Evolutionary conservation across 2,797 vertebrate species (phyloP), one percentile per base, ranked within the genome.

Genomic region (Schizopygopsis malacanthus): DNA sequence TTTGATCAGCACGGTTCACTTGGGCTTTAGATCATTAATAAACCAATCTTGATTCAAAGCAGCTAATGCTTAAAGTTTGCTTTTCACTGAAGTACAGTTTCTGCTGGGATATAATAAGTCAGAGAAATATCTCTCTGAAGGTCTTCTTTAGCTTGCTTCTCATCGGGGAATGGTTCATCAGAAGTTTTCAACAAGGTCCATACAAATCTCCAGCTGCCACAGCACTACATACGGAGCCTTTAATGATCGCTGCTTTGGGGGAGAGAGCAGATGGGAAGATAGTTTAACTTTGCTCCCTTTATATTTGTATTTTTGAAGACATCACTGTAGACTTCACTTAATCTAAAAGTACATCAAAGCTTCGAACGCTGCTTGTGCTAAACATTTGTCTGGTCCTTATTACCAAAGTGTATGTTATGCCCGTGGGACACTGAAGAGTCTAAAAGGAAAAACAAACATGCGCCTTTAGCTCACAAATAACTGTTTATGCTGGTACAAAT

Each of bases 321-420:
- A 94, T 94, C 89, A 91, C 89, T 90, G 91, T 93, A 94, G 92
- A 94, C 92, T 95, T 94, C 90, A 88, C 92, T 95, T 94, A 93
- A 95, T 95, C 93, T 95, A 94, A 94, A 89, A 93, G 93, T 91
- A 95, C 94, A 96, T 96, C 95, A 96, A 96, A 96, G 95, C 92
- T 89, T 92, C 91, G 87, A 89, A 86, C 90, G 87, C 92, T 92
- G 90, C 90, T 93, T 92, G 77, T 90, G 89, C 92, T 93, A 92
- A 94, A 94, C 89, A 92, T 93, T 94, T 89, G 90, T 93, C 93
- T 95, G 93, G 93, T 94, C 92, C 93, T 94, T 95, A 94, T 94
- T 94, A 94, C 94, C 92, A 95, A 95, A 95, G 94, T 94, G 94
- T 92, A 93, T 90, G 91, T 94, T 94, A 94, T 91, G 94, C 93